phyloP scores from a whole-genome alignment of 1,140 invertebrate genomes.

The Drusus annulatus region DNA sequence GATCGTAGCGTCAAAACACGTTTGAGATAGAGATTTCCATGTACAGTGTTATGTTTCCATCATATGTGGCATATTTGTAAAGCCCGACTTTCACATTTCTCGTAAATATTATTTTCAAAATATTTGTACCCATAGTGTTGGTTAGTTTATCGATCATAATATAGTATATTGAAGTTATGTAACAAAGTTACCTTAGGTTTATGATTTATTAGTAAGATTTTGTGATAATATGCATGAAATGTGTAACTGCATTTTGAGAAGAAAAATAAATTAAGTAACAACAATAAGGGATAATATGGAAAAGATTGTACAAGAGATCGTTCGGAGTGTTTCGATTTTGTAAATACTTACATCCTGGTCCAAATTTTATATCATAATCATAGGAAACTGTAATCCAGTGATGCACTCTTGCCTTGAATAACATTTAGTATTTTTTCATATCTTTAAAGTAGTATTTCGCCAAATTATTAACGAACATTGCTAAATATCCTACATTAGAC shows the following conservation, averaged over 20 bases:
- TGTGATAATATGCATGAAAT: too few species aligned
- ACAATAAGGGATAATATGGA: too few species aligned
- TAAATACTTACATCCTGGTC: background rate
- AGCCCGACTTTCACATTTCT: background rate
- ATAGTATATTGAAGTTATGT: background rate
- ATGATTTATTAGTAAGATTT: too few species aligned
- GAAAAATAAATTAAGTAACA: too few species aligned
- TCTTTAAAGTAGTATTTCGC: background rate
- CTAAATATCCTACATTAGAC: too few species aligned
- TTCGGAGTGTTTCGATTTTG: too few species aligned
- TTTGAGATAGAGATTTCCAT: background rate
- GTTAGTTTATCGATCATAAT: too few species aligned
- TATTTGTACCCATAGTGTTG: too few species aligned
- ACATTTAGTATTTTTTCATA: background rate
- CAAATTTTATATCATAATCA: slow-evolving; percentile 3
- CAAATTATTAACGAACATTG: too few species aligned
- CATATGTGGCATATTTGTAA: background rate
- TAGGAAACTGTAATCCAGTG: background rate
- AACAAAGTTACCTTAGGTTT: too few species aligned
- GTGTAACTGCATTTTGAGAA: too few species aligned
- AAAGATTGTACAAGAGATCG: too few species aligned
- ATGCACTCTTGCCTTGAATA: slow-evolving; percentile 34
- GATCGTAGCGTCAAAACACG: background rate
- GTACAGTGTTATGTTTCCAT: background rate
- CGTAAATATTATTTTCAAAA: background rate